phyloP scores from a whole-genome alignment of 2,888 invertebrate species.

The Pecten maximus region DNA sequence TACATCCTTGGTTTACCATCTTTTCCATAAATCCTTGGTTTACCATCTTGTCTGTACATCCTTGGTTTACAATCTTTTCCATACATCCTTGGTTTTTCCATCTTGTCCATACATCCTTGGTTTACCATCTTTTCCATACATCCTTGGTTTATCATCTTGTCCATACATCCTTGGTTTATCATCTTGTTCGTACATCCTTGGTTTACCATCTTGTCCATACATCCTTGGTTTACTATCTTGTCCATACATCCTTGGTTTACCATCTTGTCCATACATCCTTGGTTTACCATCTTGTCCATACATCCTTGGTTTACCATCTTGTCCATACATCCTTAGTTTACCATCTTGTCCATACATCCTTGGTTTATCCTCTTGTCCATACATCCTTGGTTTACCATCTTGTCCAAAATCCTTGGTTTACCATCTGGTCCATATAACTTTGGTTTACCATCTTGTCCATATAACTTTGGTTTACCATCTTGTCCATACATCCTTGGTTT shows the following conservation, averaged over 20 bases:
- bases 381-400: not conserved
- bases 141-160: not conserved
- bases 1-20: not conserved
- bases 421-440: not conserved
- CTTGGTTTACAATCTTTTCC: not conserved
- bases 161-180: not conserved
- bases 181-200: not conserved
- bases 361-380: not conserved
- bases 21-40: not conserved
- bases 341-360: not conserved
- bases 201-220: not conserved
- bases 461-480: not conserved
- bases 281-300: not conserved
- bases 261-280: not conserved
- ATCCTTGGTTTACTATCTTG: not conserved
- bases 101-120: not conserved
- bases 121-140: not conserved
- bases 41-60: not conserved
- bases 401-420: not conserved
- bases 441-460: not conserved
- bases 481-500: not conserved
- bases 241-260: not conserved
- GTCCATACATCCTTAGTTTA: not conserved
- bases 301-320: not conserved
- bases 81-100: not conserved